phyloP scores from a whole-genome alignment of 1,140 invertebrate species.

The Babylonia areolata region DNA sequence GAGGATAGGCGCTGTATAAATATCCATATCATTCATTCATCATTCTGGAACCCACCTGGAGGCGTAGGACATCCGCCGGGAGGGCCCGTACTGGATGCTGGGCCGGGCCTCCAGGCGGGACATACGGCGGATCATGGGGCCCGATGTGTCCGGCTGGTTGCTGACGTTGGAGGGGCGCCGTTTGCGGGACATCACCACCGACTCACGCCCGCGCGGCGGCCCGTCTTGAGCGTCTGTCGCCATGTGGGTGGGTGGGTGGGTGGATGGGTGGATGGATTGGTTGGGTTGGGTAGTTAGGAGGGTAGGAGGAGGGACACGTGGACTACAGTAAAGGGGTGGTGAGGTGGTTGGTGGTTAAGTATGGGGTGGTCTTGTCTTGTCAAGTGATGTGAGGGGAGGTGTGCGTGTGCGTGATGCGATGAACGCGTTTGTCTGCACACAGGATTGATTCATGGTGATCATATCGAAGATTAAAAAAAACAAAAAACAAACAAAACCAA shows the following conservation, averaged over 20 bases:
- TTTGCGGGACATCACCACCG: background rate
- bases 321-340: background rate
- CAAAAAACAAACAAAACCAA: no score
- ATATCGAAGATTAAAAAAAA: no score
- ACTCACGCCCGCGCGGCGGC: background rate
- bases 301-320: no score
- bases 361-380: no score
- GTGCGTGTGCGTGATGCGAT: no score
- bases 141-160: conserved; percentile 24
- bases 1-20: no score
- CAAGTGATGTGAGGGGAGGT: no score
- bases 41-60: conserved; percentile 55
- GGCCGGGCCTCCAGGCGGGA: conserved; percentile 54
- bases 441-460: no score
- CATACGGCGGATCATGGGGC: conserved; percentile 56
- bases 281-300: background rate
- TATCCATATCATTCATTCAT: no score
- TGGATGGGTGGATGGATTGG: background rate
- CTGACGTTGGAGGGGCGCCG: background rate
- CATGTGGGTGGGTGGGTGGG: background rate
- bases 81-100: conserved; percentile 56
- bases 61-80: conserved; percentile 60
- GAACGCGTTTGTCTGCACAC: no score
- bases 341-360: background rate
- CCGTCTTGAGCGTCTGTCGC: background rate